Conservation (phyloP, 2,113 vertebrate species). For the Euleptes europaea region DNA sequence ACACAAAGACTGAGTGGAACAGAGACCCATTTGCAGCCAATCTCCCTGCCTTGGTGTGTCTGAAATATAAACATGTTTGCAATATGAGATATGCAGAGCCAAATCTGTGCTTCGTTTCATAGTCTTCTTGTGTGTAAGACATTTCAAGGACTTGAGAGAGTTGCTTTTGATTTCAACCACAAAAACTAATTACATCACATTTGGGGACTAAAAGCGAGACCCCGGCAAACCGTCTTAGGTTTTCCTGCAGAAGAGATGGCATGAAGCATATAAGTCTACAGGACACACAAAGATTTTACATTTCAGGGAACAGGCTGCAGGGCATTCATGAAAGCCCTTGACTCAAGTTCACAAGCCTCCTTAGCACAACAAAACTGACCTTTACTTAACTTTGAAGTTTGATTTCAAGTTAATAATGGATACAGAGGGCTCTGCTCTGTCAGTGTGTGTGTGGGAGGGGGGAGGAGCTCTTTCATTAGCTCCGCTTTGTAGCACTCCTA, state of each 20-base stretch:
- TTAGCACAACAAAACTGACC: not conserved
- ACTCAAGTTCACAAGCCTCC: not conserved
- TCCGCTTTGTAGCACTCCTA: not conserved
- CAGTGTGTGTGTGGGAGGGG: not conserved
- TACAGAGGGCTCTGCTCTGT: not conserved
- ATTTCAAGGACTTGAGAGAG: not conserved
- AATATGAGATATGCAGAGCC: not conserved
- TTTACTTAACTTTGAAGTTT: not conserved
- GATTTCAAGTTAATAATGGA: slow-evolving; percentile 8
- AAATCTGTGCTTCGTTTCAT: not conserved
- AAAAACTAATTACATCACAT: not conserved
- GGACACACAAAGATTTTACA: not conserved
- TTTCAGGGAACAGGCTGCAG: not conserved
- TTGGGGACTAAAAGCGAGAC: not conserved
- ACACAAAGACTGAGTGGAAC: not conserved
- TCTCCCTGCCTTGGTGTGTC: not conserved
- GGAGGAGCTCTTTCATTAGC: not conserved
- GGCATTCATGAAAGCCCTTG: slow-evolving; percentile 13
- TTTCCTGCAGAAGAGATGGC: not conserved
- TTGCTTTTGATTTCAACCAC: not conserved
- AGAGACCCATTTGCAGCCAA: not conserved
- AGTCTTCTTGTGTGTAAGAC: not conserved
- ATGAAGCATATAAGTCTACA: not conserved
- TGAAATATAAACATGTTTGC: not conserved
- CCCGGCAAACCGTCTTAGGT: not conserved